A percentile compares a stretch with the other conserved stretches of the same genome.
These are phyloP conservation scores for Drosophila paramelanica DNA, from an alignment of 2,888 invertebrate species.

Conservation along the genomic window DNA sequence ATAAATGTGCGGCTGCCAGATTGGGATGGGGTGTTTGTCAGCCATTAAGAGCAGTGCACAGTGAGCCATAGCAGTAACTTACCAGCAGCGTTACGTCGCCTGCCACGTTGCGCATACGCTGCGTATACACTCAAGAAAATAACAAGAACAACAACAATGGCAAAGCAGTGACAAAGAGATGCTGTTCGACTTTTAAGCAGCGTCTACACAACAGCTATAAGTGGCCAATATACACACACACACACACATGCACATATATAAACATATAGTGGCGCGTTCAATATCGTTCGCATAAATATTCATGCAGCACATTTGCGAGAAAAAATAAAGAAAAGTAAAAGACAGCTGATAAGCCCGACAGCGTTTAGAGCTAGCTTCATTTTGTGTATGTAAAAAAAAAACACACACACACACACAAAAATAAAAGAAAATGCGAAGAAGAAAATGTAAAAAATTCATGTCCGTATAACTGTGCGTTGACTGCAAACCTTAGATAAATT, in stretches of 20 bases:
- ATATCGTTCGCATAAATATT: constrained; percentile 76
- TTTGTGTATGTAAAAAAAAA: constrained; percentile 31
- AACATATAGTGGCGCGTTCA: constrained; percentile 32
- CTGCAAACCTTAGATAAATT: constrained; percentile 72
- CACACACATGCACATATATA: constrained; percentile 7
- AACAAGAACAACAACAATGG: constrained; percentile 18
- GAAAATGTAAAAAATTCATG: constrained; percentile 38
- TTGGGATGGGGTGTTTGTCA: constrained; percentile 4
- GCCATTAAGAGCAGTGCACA: constrained; percentile 53
- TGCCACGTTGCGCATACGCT: constrained; percentile 60
- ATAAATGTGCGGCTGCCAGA: constrained; percentile 34
- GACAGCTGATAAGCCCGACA: constrained; percentile 76
- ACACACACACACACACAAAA: constrained; percentile 11
- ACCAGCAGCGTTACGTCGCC: constrained; percentile 44
- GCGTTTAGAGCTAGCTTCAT: constrained; percentile 9
- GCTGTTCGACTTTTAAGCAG: constrained; percentile 72
- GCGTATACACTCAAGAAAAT: constrained; percentile 52
- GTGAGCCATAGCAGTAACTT: constrained; percentile 32
- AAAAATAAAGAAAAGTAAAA: constrained; percentile 20
- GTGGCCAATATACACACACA: constrained; percentile 39
- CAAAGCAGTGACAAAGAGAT: constrained; percentile 29
- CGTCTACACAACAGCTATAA: constrained; percentile 52
- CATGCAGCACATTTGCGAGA: constrained; percentile 62
- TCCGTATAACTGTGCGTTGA: constrained; percentile 36
- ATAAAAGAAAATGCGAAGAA: not conserved